Evolutionary conservation across 2,797 vertebrate species (phyloP).

Genomic region (Allobates femoralis): DNA sequence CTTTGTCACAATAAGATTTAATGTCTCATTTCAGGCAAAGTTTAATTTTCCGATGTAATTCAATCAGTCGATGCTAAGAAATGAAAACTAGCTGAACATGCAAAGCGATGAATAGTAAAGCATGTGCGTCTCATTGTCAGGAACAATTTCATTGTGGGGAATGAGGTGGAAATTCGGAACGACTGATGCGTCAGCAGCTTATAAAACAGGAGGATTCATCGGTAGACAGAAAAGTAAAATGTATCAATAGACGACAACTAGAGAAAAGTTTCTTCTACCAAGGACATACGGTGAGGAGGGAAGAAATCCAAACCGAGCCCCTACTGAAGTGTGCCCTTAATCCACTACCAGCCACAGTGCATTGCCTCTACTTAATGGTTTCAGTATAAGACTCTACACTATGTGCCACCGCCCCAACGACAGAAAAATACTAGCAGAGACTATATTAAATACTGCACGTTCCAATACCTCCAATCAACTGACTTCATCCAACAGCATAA

Average conservation of each 20-base stretch:
- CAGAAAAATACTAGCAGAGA: too few relatives aligned
- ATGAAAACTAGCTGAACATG: conserved; percentile 66
- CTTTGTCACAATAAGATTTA: conserved; percentile 52
- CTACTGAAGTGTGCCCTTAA: not conserved
- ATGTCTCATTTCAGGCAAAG: conserved; percentile 62
- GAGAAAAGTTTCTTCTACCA: conserved; percentile 10
- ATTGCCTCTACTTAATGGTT: too few relatives aligned
- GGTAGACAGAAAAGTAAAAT: conserved; percentile 33
- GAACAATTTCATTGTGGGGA: conserved; percentile 64
- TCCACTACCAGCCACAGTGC: too few relatives aligned
- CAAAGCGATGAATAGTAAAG: conserved; percentile 64
- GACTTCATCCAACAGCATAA: too few relatives aligned
- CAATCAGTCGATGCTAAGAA: conserved; percentile 68
- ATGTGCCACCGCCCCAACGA: too few relatives aligned
- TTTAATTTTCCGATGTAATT: conserved; percentile 67
- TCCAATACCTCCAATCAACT: too few relatives aligned
- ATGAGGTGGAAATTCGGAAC: conserved; percentile 63
- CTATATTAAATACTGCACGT: too few relatives aligned
- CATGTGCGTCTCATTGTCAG: conserved; percentile 63
- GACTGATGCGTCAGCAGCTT: conserved; percentile 63
- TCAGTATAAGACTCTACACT: too few relatives aligned
- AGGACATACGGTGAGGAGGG: not conserved
- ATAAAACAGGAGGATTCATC: conserved; percentile 49
- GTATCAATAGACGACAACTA: conserved; percentile 4
- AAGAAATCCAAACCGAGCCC: not conserved